Evolutionary conservation across 2,797 vertebrate genomes (phyloP), one percentile per base, ranked within the genome.

Genomic region (Aulostomus chinensis): DNA sequence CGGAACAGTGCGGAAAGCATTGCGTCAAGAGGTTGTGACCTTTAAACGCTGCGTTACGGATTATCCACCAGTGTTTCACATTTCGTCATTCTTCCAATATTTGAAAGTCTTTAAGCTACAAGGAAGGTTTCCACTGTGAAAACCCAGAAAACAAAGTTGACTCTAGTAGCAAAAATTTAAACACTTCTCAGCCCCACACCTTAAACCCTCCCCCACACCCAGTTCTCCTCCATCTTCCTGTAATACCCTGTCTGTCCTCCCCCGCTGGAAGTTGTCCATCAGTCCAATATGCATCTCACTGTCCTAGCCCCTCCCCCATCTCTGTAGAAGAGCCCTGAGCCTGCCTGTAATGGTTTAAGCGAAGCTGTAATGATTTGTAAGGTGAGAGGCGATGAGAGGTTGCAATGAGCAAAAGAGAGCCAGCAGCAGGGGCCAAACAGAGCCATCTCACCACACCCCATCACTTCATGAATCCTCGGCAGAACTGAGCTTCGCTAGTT

Each of bases 351-450:
- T 86, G 80, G 85, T 83, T 87, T 82, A 83, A 89, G 83, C 53
- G 50, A 28, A 70, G 76, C 73, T 58, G 60, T 87, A 83, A 86
- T 90, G 89, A 92, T 91, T 90, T 89, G 87, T 90, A 84, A 89
- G 81, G 88, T 90, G 89, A 84, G 83, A 77, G 76, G 64, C 31
- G 83, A 88, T 56, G 43, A 31, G 71, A 48, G 54, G 42, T 56
- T 59, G 72, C 49, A 40, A 33, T 61, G 60, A 73, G 73, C 52
- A 51, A 40, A 55, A 53, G 38, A 49, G 43, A 60, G n/a, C n/a
- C n/a, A n/a, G n/a, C n/a, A n/a, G n/a, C n/a, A n/a, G n/a, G n/a
- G n/a, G n/a, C 64, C 60, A 70, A 69, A 79, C 68, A 62, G 63
- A 73, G 84, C 20, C 38, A 2, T 70, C 53, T 56, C 65, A 51